Base-by-base conservation (phyloP, 2,888 invertebrate species). In the Leptodirus hochenwartii region DNA sequence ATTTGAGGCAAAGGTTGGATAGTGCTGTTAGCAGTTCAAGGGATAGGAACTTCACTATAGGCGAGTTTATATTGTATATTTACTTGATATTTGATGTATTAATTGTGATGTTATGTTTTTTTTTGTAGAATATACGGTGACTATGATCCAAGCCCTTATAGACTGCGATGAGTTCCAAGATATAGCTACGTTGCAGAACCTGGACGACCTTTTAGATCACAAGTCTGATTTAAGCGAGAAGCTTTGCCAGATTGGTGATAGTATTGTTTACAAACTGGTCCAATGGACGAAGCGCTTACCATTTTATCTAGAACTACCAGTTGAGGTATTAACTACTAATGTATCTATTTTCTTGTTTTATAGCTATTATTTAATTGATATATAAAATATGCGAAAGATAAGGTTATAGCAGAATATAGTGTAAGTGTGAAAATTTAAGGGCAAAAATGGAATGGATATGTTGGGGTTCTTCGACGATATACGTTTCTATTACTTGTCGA, bases 241-340 rank as follows among this genome's bases (percentile, higher is more conserved):
- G 56, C 68, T 93, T 45, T 88, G 88, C 64, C 84, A 81, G 59
- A 87, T 95, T 50, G 93, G 95, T 30, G 95, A 96, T 62, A 91
- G 90, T 42, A 95, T 96, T 49, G 95, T 96, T 34, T 88, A 87
- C 63, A 91, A 93, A 62, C 71, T 96, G 62, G 95, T 96, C 42
- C 90, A 91, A 58, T 96, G 96, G 96, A 95, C 95, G 47, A 93
- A 93, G 59, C 76, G 90, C 60, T 62, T 96, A 58, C 95, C 96
- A 34, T 96, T 96, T 61, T 96, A 93, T 57, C 67, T 80, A 57
- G 90, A 95, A 60, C 74, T 96, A 43, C 93, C 95, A 30, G 85
- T 93, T 47, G 87, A 91, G 60, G 82, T 87, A 20, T n/a, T n/a
- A n/a, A n/a, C n/a, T n/a, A n/a, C n/a, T n/a, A n/a, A n/a, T n/a